phyloP scores from a whole-genome alignment of 1,140 invertebrate genomes.

The Drosophila arizonae region DNA sequence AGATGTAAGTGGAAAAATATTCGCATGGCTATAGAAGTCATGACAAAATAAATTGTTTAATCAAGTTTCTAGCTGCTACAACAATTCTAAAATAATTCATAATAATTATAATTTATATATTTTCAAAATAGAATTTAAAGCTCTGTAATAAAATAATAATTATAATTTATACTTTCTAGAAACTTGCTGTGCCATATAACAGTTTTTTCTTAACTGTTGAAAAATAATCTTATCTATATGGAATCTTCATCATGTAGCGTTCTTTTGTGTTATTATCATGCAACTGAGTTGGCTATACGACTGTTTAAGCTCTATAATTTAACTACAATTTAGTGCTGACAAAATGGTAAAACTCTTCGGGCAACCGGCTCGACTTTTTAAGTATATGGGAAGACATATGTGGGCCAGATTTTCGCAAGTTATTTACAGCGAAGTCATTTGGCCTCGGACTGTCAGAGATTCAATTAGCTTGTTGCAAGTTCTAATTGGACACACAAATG shows the following conservation, averaged over 20 bases:
- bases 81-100: no score
- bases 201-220: no score
- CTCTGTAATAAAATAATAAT: no score
- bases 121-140: no score
- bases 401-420: slow-evolving; percentile 24
- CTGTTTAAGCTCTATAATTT: slow-evolving; percentile 9
- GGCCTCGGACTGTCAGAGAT: not conserved
- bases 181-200: no score
- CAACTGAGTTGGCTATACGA: not conserved
- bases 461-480: slow-evolving; percentile 48
- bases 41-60: no score
- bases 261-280: slow-evolving; percentile 1
- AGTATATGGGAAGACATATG: slow-evolving; percentile 1
- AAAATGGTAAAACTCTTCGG: slow-evolving; percentile 9
- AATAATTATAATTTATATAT: no score
- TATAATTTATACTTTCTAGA: no score
- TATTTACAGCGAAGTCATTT: slow-evolving; percentile 21
- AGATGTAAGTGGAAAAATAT: no score
- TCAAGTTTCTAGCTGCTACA: no score
- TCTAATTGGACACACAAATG: slow-evolving; percentile 29
- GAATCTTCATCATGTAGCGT: not conserved
- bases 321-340: slow-evolving; percentile 10
- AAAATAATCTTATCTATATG: not conserved
- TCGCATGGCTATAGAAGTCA: no score
- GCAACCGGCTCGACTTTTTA: not conserved